Evolutionary conservation across 1,140 invertebrate genomes (phyloP).

Genomic region (Rhynchophorus ferrugineus): DNA sequence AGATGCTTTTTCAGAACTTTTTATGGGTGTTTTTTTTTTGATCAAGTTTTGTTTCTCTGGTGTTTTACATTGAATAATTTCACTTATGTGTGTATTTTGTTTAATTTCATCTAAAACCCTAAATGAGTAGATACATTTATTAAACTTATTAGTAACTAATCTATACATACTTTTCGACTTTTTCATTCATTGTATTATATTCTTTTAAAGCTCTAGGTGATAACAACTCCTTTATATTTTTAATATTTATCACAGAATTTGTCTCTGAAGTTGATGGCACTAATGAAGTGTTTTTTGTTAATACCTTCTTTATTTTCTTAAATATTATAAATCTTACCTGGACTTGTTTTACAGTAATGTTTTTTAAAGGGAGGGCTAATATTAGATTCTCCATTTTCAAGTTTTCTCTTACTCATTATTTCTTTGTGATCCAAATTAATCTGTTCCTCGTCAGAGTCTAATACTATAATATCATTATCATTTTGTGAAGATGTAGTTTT

Average conservation of each 20-base stretch:
- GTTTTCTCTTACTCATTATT: background rate
- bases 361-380: background rate
- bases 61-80: background rate
- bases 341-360: background rate
- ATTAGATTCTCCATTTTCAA: background rate
- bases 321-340: background rate
- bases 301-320: background rate
- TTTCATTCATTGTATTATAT: background rate
- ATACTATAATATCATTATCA: background rate
- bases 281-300: background rate
- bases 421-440: background rate
- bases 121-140: background rate
- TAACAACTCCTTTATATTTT: background rate
- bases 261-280: background rate
- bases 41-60: background rate
- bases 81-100: background rate
- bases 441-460: background rate
- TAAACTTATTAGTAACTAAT: no score
- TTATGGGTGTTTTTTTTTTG: conserved; percentile 4
- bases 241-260: background rate
- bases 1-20: conserved; percentile 7
- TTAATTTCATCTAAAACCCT: background rate
- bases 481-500: no score
- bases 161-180: background rate
- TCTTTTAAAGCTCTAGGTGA: background rate